These are phyloP conservation scores for Trachops cirrhosus DNA, from an alignment of 2,797 vertebrate species.

Conservation along the genomic window DNA sequence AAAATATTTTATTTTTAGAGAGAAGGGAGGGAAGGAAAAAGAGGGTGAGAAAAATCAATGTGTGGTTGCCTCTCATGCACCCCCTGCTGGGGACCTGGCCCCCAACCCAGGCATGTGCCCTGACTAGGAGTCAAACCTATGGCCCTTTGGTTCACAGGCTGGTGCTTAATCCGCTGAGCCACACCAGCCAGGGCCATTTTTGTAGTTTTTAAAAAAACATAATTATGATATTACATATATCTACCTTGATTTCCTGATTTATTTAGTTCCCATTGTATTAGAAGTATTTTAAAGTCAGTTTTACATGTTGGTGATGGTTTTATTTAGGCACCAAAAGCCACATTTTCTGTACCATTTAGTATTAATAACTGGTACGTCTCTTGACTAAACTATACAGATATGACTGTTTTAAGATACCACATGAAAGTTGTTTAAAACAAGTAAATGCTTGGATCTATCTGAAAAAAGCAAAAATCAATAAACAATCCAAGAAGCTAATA, in stretches of 20 bases:
- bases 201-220: not conserved
- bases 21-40: too few relatives aligned
- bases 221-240: not conserved
- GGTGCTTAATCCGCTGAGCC: too few relatives aligned
- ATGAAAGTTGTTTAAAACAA: not conserved
- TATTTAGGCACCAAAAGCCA: not conserved
- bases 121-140: too few relatives aligned
- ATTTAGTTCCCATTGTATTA: not conserved
- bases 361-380: not conserved
- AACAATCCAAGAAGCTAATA: not conserved
- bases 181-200: not conserved
- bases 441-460: not conserved
- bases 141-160: too few relatives aligned
- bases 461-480: not conserved
- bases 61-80: too few relatives aligned
- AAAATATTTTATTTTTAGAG: too few relatives aligned
- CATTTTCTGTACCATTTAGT: not conserved
- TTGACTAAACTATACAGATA: not conserved
- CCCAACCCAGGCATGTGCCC: too few relatives aligned
- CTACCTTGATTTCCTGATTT: not conserved
- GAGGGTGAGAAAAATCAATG: too few relatives aligned
- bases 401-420: not conserved
- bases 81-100: too few relatives aligned
- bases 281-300: not conserved
- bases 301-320: not conserved